phyloP scores from a whole-genome alignment of 2,797 vertebrate genomes.

The Cossypha polioptera region DNA sequence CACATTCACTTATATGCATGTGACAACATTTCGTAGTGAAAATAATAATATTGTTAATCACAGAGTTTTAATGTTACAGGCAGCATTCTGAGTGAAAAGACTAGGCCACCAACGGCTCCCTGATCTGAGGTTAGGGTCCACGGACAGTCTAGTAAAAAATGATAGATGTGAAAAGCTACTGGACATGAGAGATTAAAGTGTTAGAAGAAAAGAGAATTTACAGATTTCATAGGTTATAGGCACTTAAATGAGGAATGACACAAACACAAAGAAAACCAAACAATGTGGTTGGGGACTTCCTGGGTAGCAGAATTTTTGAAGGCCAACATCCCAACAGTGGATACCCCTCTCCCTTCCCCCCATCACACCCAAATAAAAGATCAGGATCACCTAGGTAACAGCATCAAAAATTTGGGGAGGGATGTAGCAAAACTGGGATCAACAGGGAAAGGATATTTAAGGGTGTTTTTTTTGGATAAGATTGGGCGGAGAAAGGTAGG shows the following conservation, averaged over 20 bases:
- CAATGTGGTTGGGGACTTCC: background rate
- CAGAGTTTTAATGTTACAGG: background rate
- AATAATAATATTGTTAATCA: background rate
- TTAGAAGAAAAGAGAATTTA: background rate
- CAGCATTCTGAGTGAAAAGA: background rate
- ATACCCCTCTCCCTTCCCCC: fast-evolving
- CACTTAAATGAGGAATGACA: background rate
- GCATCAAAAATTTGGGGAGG: background rate
- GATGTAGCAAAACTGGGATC: background rate
- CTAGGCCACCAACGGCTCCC: background rate
- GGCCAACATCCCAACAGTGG: background rate
- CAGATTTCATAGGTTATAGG: background rate
- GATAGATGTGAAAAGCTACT: background rate
- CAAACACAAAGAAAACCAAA: background rate
- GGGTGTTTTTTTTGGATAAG: background rate
- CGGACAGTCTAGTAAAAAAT: background rate
- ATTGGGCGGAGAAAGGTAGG: background rate
- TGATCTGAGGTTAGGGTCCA: background rate
- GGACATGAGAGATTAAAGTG: background rate
- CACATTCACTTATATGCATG: fast-evolving
- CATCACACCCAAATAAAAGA: fast-evolving
- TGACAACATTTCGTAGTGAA: background rate
- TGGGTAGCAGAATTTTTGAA: background rate
- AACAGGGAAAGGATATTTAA: background rate
- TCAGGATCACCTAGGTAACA: background rate